Evolutionary conservation across 2,113 vertebrate species (phyloP), one percentile per base, ranked within the genome.

Genomic region (Calypte anna): DNA sequence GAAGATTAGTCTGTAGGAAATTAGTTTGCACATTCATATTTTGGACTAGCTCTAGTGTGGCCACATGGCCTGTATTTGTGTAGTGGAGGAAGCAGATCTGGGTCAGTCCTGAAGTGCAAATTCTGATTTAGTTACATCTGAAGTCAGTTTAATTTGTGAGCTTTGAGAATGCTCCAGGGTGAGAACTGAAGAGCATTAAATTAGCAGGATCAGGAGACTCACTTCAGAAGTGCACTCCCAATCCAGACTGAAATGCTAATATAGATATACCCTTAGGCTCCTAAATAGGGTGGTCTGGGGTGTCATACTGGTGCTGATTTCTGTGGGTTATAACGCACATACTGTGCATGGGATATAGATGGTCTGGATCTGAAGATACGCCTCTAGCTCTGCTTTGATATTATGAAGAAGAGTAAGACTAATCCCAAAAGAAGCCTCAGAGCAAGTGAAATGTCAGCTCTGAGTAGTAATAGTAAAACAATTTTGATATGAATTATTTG

Each of bases 51-150:
- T 62, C 69, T 73, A 28, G 12, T 44, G 17, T 54, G 48, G 22
- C 64, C 22, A 20, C 40, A 24, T 36, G 19, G 22, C 10, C 24
- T 46, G 8, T 57, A 10, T 28, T 36, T 0, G 0, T 20, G 5
- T 51, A 40, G 53, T 55, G 43, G 10, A 81, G 19, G 31, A 14
- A 62, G 0, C 3, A 8, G 68, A 33, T 82, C 63, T 50, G n/a
- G 18, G 23, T 73, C 44, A 64, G 25, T 77, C 20, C 43, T 38
- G 64, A 33, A 54, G 64, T 33, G 27, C 13, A 44, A 78, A 85
- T 78, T 78, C 38, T 85, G 38, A 58, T 59, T 77, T 68, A 54
- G 30, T 59, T 64, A 73, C 31, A 59, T 55, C 55, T 64, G 31
- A 64, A 74, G 12, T 23, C 24, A 82, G 28, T 59, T 83, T 55